phyloP scores from a whole-genome alignment of 2,888 invertebrate species.

The Leptura quadrifasciata region DNA sequence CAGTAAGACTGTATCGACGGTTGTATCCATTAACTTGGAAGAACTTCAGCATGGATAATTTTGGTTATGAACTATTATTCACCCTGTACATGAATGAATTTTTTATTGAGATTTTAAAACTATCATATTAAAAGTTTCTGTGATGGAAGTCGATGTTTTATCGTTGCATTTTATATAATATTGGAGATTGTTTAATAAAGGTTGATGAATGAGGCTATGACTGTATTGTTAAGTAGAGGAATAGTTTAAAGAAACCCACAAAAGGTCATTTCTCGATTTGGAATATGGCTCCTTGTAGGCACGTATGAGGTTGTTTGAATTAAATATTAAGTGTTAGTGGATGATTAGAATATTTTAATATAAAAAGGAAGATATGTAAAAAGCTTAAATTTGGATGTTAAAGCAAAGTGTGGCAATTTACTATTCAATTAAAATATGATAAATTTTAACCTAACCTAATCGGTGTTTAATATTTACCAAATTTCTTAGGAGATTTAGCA shows the following conservation, averaged over 20 bases:
- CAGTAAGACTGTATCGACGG: no score
- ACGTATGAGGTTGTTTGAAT: conserved; percentile 61
- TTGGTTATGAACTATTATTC: no score
- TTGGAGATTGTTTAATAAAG: conserved; percentile 66
- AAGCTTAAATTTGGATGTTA: conserved; percentile 67
- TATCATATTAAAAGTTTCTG: background rate
- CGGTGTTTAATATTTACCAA: conserved; percentile 67
- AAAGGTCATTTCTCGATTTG: conserved; percentile 6
- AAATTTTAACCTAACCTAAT: conserved; percentile 67
- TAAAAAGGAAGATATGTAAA: conserved; percentile 60
- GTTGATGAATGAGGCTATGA: conserved; percentile 61
- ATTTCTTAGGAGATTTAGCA: conserved; percentile 60
- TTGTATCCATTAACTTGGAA: no score
- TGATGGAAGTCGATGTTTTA: conserved; percentile 25
- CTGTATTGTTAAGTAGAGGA: conserved; percentile 66
- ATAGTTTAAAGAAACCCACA: conserved; percentile 63
- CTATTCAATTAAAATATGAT: conserved; percentile 56
- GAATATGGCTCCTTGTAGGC: conserved; percentile 37
- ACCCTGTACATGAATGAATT: no score
- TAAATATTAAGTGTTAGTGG: conserved; percentile 71
- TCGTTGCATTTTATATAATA: conserved; percentile 47
- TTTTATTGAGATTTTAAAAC: background rate
- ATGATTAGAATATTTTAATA: conserved; percentile 71
- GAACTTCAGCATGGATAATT: no score
- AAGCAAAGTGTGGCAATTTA: conserved; percentile 63